Evolutionary conservation across 2,888 invertebrate genomes (phyloP), one percentile per base, ranked within the genome.

Genomic region (Ectemnius cavifrons): DNA sequence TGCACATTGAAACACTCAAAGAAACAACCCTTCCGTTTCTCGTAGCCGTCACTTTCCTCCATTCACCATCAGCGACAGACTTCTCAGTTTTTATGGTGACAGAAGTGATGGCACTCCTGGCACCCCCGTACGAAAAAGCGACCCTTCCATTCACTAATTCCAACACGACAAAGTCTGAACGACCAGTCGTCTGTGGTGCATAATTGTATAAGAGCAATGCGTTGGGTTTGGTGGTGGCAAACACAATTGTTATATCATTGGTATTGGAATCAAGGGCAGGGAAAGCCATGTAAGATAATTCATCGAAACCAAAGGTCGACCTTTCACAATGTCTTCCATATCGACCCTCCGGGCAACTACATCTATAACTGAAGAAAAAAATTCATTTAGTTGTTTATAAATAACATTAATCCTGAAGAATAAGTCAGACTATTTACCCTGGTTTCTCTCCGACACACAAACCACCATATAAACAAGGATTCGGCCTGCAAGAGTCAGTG

Each of bases 241-340:
- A 97, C 69, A 97, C 95, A 67, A 98, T 94, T 0, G 96, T 96
- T 78, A 98, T 96, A 86, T 97, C 97, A 89, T 98, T 98, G 2
- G 97, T 97, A 62, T 95, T 96, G 0, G 96, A 94, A 89, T 97
- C 97, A 80, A 98, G 91, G 0, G 97, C 92, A 2, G 96, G 94
- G 91, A 98, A 98, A 28, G 96, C 94, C 96, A 98, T 96, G 89
- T 94, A 98, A 0, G 98, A 98, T 0, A 97, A 92, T 85, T 97
- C 96, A 68, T 94, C 94, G 91, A 99, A 99, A 18, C 98, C 97
- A 89, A 94, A 97, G 1, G 97, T 97, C 1, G 97, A 95, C 82
- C 96, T 95, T 90, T 98, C 97, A 91, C 98, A 99, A 86, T 97
- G 96, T 52, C 96, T 93, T 8, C 98, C 99, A 88, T 97, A 97